Conservation (phyloP, 2,888 invertebrate genomes). For the Lycaena phlaeas region DNA sequence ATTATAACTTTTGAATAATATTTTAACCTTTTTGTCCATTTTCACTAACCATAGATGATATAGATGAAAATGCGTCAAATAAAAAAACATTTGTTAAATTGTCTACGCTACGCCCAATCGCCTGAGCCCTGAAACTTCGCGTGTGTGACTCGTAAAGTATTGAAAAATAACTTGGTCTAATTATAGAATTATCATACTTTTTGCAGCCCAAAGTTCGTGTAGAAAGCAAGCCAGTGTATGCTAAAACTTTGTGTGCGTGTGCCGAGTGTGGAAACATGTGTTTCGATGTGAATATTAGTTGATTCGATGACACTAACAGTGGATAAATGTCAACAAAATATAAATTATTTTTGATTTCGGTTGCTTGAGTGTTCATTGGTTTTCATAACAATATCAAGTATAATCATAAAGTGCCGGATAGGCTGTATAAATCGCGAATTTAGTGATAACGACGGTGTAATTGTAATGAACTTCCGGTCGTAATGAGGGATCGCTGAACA, state of each 20-base stretch:
- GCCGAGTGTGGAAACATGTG: constrained; percentile 60
- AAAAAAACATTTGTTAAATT: constrained; percentile 29
- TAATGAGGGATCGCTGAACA: constrained; percentile 43
- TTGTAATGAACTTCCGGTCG: constrained; percentile 41
- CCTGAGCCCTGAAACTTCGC: constrained; percentile 44
- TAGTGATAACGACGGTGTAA: constrained; percentile 38
- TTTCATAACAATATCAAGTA: constrained; percentile 11
- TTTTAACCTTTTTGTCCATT: constrained; percentile 15
- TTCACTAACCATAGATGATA: constrained; percentile 21
- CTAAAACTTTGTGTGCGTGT: constrained; percentile 36
- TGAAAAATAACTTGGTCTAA: constrained; percentile 56
- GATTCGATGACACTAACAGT: constrained; percentile 37
- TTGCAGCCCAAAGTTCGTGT: constrained; percentile 43
- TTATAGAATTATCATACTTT: constrained; percentile 53
- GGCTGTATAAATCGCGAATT: constrained; percentile 23
- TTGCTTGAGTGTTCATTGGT: constrained; percentile 27
- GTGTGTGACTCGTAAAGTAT: constrained; percentile 56
- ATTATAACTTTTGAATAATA: constrained; percentile 4
- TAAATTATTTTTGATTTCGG: constrained; percentile 38
- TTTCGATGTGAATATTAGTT: constrained; percentile 66
- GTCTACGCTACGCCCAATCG: constrained; percentile 59
- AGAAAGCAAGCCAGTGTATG: constrained; percentile 37
- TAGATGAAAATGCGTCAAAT: constrained; percentile 46
- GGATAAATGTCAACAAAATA: constrained; percentile 59
- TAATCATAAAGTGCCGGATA: constrained; percentile 22